phyloP scores from a whole-genome alignment of 1,140 invertebrate species.

The Euglossa dilemma region DNA sequence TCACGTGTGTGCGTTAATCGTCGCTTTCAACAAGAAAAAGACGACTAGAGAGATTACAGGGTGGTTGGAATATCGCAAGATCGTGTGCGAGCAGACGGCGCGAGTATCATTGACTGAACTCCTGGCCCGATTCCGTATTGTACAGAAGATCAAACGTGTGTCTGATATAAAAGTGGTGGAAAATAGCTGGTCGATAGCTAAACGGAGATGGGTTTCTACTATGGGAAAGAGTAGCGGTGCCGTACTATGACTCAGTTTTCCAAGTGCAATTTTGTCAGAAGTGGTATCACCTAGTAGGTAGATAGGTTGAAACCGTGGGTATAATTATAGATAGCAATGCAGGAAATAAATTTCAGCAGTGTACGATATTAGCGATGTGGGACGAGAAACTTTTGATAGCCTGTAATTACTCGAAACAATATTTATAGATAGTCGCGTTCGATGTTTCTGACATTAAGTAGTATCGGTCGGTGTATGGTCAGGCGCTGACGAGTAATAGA shows the following conservation, averaged over 20 bases:
- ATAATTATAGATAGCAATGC: not conserved
- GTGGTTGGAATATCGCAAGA: not conserved
- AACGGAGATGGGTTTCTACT: not conserved
- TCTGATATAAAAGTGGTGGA: not conserved
- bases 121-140: not conserved
- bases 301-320: too few species aligned
- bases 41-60: not conserved
- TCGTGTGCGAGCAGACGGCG: not conserved
- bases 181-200: slow-evolving; percentile 12
- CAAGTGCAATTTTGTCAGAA: not conserved
- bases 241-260: not conserved
- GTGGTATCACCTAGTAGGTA: not conserved
- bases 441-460: not conserved
- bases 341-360: not conserved
- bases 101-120: slow-evolving; percentile 7
- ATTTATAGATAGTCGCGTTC: not conserved
- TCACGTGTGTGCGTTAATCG: too few species aligned
- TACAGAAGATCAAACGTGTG: not conserved
- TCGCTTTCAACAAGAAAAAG: too few species aligned
- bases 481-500: too few species aligned
- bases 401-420: not conserved
- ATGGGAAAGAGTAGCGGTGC: not conserved
- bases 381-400: too few species aligned
- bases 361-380: too few species aligned
- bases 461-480: not conserved